These are phyloP conservation scores for Hormiphora californensis DNA, from an alignment of 37 sponge, comb jelly and placozoan genomes.

Conservation along the genomic window DNA sequence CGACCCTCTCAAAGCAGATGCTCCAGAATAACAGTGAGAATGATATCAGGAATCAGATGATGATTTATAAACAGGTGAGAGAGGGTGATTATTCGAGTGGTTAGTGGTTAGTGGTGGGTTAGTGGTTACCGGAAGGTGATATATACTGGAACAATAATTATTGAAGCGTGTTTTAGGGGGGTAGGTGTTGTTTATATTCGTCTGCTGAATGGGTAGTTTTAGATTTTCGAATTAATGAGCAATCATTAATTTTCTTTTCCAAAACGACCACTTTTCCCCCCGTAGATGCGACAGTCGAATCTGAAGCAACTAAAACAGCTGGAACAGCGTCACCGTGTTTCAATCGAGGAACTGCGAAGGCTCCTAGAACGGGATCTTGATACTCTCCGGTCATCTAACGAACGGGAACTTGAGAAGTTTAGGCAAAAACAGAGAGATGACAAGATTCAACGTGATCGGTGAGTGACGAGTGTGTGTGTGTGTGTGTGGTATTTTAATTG, in stretches of 20 bases:
- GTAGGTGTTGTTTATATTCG: background rate
- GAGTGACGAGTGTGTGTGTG: no score
- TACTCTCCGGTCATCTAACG: constrained; percentile 61
- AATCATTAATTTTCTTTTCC: background rate
- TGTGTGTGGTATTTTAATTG: no score
- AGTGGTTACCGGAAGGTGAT: no score
- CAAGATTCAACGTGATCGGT: constrained; percentile 15
- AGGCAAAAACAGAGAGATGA: background rate
- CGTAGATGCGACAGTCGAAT: constrained; percentile 83
- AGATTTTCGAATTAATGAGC: no score
- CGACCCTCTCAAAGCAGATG: constrained; percentile 74
- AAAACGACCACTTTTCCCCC: background rate
- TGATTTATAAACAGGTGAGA: constrained; percentile 76
- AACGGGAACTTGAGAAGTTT: constrained; percentile 68
- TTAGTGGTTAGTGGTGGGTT: background rate
- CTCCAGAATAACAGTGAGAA: constrained; percentile 76
- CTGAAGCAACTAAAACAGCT: constrained; percentile 78
- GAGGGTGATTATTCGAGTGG: background rate
- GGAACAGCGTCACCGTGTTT: constrained; percentile 69
- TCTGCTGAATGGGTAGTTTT: background rate
- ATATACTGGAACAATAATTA: no score
- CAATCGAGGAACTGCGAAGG: constrained; percentile 62
- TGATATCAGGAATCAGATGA: constrained; percentile 91
- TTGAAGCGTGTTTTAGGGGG: no score
- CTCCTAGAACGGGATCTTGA: constrained; percentile 79